phyloP scores from a whole-genome alignment of 1,140 invertebrate species.

The Bicyclus anynana region DNA sequence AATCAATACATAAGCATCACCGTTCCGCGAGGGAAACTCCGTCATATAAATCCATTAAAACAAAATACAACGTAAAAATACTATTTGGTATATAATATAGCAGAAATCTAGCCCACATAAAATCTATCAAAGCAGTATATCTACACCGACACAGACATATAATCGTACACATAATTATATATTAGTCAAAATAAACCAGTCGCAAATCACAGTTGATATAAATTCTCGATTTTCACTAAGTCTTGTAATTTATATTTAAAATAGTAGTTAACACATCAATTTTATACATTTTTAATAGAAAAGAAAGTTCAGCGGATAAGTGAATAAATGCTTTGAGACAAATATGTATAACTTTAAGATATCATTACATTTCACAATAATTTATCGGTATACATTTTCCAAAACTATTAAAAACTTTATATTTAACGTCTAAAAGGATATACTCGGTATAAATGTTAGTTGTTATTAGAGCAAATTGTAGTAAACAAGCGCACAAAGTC shows the following conservation, averaged over 20 bases:
- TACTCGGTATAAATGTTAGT: conserved; percentile 26
- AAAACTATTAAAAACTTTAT: conserved; percentile 27
- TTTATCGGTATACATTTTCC: conserved; percentile 26
- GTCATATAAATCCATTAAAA: conserved; percentile 62
- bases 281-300: conserved; percentile 36
- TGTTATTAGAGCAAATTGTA: conserved; percentile 26
- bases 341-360: conserved; percentile 27
- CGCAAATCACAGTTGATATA: conserved; percentile 76
- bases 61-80: conserved; percentile 75
- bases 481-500: conserved; percentile 24
- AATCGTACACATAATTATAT: conserved; percentile 58
- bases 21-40: conserved; percentile 31
- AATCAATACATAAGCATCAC: not conserved
- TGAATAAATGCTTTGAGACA: conserved; percentile 60
- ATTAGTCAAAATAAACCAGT: conserved; percentile 75
- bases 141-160: conserved; percentile 58
- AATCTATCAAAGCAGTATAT: conserved; percentile 70
- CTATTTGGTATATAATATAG: conserved; percentile 76
- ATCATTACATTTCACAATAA: conserved; percentile 11
- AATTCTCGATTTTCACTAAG: conserved; percentile 74
- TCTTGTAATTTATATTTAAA: conserved; percentile 70
- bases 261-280: conserved; percentile 61
- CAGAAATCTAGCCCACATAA: conserved; percentile 70
- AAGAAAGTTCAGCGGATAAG: conserved; percentile 44
- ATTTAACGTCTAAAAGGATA: conserved; percentile 23